Base-by-base conservation (phyloP, 1,140 invertebrate genomes). In the Neelides sp. region DNA sequence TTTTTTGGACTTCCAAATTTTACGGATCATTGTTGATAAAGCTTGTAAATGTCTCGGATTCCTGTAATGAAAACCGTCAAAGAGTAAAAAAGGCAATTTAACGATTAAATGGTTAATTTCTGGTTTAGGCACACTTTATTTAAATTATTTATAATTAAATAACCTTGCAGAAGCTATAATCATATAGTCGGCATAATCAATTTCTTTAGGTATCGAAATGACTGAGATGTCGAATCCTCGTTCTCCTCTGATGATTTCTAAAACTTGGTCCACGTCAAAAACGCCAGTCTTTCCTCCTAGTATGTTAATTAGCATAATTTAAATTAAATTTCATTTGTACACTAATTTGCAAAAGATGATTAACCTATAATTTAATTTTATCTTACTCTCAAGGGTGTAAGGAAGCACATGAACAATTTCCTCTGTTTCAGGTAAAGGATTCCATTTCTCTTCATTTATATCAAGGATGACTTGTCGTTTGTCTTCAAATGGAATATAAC, bases 251-350 rank as follows among this genome's bases (percentile, higher is more conserved):
- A 96, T 66, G 34, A 89, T 63, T 13, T 79, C 73, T 0, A 93
- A 76, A 23, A 95, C 65, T 52, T 94, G 85, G 66, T 89, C 82
- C 28, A 94, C 75, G 61, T 92, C 87, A 67, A 79, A 90, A 1
- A 91, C 86, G 19, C 86, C 86, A 55, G 64, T 75, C 48, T 73
- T 62, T 1, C 87, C 88, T 63, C 80, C 86, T 91, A 17, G 39
- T 22, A n/a, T 32, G 35, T 46, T 2, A 42, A 53, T 2, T 12
- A 19, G 44, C 12, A 27, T 2, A 3, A 36, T 53, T 24, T 24
- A 20, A 39, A 35, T 48, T 13, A 39, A 35, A 37, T 24, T 23
- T 26, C 15, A 50, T 13, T 15, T 40, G 28, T 24, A 53, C 43
- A 1, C 27, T n/a, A 27, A 41, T 42, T 2, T 48, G 32, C 17